A percentile compares a stretch with the other conserved stretches of the same genome.
Conservation (phyloP, 37 sponge, comb jelly and placozoan species). For the Petrosia ficiformis region DNA sequence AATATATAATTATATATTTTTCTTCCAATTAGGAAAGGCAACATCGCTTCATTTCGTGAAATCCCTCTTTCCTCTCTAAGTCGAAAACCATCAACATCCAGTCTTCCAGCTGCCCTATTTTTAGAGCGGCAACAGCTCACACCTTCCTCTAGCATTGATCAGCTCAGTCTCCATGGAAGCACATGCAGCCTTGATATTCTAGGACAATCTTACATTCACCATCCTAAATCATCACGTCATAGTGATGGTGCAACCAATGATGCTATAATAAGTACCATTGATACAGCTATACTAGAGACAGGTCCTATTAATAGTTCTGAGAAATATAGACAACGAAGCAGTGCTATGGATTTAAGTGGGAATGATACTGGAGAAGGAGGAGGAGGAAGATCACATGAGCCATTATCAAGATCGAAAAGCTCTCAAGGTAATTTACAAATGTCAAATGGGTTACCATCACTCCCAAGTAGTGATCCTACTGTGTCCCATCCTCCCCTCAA, state of each 20-base stretch:
- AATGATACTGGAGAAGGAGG: too few species aligned
- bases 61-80: slow-evolving; percentile 33
- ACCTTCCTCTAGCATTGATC: slow-evolving; percentile 21
- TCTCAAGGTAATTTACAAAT: background rate
- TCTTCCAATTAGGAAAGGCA: background rate
- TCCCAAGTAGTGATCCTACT: too few species aligned
- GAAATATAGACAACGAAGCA: too few species aligned
- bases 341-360: too few species aligned
- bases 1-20: background rate
- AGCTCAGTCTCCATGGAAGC: slow-evolving; percentile 45
- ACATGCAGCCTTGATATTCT: slow-evolving; percentile 38
- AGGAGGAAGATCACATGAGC: too few species aligned
- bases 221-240: background rate
- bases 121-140: slow-evolving; percentile 17
- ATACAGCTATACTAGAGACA: background rate
- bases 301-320: background rate
- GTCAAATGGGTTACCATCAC: too few species aligned
- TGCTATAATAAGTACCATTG: background rate
- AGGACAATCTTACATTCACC: background rate
- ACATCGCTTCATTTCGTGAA: slow-evolving; percentile 28
- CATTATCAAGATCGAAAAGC: too few species aligned
- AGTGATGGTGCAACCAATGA: background rate
- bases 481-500: background rate
- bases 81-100: slow-evolving; percentile 68
- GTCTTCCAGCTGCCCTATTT: slow-evolving; percentile 62